Conservation (phyloP, 2,113 vertebrate species). For the Carassius carassius region DNA sequence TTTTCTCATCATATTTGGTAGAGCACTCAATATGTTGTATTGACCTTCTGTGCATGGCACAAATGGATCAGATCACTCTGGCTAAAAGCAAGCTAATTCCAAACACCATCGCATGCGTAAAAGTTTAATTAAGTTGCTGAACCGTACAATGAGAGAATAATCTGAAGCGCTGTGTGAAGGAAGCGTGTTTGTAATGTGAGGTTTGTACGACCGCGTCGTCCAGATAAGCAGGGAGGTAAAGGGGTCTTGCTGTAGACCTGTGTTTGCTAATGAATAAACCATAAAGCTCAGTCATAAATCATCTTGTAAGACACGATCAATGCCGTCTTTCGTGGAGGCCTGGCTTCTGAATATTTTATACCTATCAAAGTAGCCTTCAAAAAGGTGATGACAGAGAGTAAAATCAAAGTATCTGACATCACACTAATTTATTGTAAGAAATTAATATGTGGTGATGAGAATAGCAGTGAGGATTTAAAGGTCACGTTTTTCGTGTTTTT, state of each 20-base stretch:
- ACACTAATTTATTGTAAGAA: constrained; percentile 39
- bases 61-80: constrained; percentile 67
- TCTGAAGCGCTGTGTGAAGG: constrained; percentile 45
- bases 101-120: constrained; percentile 67
- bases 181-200: constrained; percentile 45
- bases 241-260: constrained; percentile 38
- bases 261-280: constrained; percentile 60
- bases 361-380: constrained; percentile 46
- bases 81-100: constrained; percentile 73
- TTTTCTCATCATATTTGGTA: constrained; percentile 68
- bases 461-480: not conserved
- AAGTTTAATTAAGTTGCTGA: constrained; percentile 69
- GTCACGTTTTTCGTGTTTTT: too few species aligned
- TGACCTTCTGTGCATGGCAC: constrained; percentile 63
- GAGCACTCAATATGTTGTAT: constrained; percentile 74
- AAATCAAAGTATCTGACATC: constrained; percentile 48
- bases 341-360: constrained; percentile 58
- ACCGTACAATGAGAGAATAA: constrained; percentile 63
- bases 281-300: constrained; percentile 48
- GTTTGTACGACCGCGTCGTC: constrained; percentile 7
- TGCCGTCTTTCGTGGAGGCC: constrained; percentile 49
- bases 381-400: constrained; percentile 45
- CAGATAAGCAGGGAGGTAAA: constrained; percentile 21
- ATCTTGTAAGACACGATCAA: constrained; percentile 54
- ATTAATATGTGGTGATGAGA: constrained; percentile 11